Conservation (phyloP, 1,140 invertebrate genomes). For the Uloborus diversus region DNA sequence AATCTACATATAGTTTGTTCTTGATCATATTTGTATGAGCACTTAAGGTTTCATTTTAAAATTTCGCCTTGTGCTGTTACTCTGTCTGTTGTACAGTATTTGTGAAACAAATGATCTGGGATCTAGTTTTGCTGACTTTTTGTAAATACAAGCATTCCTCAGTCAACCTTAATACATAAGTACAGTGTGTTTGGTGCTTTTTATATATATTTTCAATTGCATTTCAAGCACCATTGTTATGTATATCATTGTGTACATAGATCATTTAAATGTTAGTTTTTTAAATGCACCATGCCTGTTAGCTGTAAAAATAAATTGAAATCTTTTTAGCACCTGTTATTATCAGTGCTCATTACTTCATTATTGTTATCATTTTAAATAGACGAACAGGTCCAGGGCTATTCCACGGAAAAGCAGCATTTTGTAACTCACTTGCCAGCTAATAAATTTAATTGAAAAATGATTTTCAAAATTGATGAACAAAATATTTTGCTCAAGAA, state of each 20-base stretch:
- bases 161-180: slow-evolving; percentile 14
- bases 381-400: no score
- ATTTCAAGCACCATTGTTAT: slow-evolving; percentile 10
- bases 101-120: slow-evolving; percentile 21
- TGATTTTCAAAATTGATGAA: no score
- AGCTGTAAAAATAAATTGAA: slow-evolving; percentile 16
- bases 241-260: slow-evolving; percentile 39
- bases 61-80: slow-evolving; percentile 10
- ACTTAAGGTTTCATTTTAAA: slow-evolving; percentile 5
- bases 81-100: slow-evolving; percentile 39
- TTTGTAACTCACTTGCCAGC: no score
- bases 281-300: slow-evolving; percentile 29
- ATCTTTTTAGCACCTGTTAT: no score
- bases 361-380: no score
- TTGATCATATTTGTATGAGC: slow-evolving; percentile 5
- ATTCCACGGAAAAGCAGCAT: no score
- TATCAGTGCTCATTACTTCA: no score
- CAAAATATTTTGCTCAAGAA: no score
- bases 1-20: background rate
- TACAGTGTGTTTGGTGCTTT: slow-evolving; percentile 25
- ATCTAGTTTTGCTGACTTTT: slow-evolving; percentile 15
- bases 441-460: no score
- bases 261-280: slow-evolving; percentile 30
- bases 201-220: slow-evolving; percentile 13
- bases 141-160: slow-evolving; percentile 50